Conservation (phyloP, 2,797 vertebrate species). For the Sebastes cheni region DNA sequence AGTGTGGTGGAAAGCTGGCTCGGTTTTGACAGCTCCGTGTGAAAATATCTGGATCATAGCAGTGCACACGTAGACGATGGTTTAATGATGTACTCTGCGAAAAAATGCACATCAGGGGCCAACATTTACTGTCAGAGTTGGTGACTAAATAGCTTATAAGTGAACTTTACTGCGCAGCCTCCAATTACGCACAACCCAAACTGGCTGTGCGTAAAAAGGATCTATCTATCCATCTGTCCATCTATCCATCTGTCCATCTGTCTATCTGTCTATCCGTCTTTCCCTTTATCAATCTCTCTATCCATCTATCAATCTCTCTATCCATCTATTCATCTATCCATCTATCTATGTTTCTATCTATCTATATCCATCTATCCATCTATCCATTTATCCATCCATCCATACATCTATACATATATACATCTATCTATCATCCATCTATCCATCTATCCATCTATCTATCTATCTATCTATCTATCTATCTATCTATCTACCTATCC, state of each 20-base stretch:
- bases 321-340: conserved; percentile 22
- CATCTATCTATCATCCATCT: conserved; percentile 43
- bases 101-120: conserved; percentile 24
- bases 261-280: conserved; percentile 42
- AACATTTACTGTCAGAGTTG: conserved; percentile 6
- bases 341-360: conserved; percentile 25
- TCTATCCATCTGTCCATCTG: conserved; percentile 42
- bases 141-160: conserved; percentile 10
- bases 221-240: conserved; percentile 41
- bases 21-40: conserved; percentile 12
- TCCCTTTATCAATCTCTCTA: conserved; percentile 35
- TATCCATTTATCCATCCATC: conserved; percentile 42
- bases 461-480: conserved; percentile 42
- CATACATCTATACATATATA: conserved; percentile 41
- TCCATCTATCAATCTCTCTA: conserved; percentile 28
- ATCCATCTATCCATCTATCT: conserved; percentile 38
- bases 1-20: conserved; percentile 29
- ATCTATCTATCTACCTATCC: conserved; percentile 41
- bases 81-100: conserved; percentile 13
- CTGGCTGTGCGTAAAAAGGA: neutral
- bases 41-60: conserved; percentile 13
- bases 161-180: conserved; percentile 1
- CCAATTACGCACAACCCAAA: neutral
- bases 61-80: neutral
- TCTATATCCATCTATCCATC: conserved; percentile 39